These are phyloP conservation scores for Solenopsis fugax DNA, from an alignment of 1,140 invertebrate species.

Conservation along the genomic window DNA sequence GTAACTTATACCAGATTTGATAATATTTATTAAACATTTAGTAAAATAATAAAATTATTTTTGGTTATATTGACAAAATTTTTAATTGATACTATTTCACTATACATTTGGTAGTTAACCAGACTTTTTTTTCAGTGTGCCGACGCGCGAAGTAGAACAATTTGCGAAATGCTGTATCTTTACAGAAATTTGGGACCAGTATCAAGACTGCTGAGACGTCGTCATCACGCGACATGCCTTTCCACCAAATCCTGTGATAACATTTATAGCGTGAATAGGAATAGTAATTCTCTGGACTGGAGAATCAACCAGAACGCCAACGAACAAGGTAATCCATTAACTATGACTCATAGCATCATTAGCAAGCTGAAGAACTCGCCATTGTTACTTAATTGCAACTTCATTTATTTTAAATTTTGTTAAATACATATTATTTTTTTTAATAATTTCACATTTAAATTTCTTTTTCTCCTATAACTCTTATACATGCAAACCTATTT, in stretches of 20 bases:
- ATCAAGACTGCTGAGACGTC: constrained; percentile 85
- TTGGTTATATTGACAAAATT: too few relatives aligned
- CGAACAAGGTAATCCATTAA: constrained; percentile 78
- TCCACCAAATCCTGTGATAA: constrained; percentile 87
- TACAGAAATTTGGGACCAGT: constrained; percentile 85
- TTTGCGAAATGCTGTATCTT: constrained; percentile 41
- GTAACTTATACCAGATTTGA: too few relatives aligned
- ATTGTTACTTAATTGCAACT: background rate
- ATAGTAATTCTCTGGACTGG: constrained; percentile 83
- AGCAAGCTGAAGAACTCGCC: background rate
- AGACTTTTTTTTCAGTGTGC: too few relatives aligned
- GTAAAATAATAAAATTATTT: too few relatives aligned
- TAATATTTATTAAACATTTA: too few relatives aligned
- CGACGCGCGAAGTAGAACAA: background rate
- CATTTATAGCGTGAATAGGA: constrained; percentile 86
- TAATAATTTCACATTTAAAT: background rate
- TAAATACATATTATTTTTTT: background rate
- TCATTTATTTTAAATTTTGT: background rate
- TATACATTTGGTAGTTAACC: too few relatives aligned
- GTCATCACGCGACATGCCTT: constrained; percentile 83
- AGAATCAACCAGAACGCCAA: constrained; percentile 76
- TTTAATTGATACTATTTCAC: too few relatives aligned
- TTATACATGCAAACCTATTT: background rate
- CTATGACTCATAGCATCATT: constrained; percentile 28
- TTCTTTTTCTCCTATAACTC: background rate